These are phyloP conservation scores for Omphaloscelis lunosa DNA, from an alignment of 2,888 invertebrate species.

Conservation along the genomic window DNA sequence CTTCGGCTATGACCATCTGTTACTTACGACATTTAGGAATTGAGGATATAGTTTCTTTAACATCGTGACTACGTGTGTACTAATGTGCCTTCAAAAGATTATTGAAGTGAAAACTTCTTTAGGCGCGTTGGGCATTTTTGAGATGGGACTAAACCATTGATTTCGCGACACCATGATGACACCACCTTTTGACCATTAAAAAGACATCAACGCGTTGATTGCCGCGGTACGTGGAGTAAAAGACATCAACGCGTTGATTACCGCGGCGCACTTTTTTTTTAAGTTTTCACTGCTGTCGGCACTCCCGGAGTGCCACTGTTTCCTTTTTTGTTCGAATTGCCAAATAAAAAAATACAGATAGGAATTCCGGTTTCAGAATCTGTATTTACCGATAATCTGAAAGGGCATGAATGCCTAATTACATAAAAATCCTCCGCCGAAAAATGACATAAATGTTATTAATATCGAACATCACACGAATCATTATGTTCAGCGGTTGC, in stretches of 20 bases:
- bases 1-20: slow-evolving; percentile 35
- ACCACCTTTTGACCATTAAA: no score
- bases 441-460: slow-evolving; percentile 34
- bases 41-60: background rate
- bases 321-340: background rate
- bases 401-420: slow-evolving; percentile 32
- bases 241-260: no score
- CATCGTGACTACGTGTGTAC: background rate
- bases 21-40: slow-evolving; percentile 26
- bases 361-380: background rate
- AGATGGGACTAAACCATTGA: no score
- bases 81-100: background rate
- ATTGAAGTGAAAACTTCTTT: no score
- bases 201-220: no score
- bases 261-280: no score
- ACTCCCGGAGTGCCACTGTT: no score
- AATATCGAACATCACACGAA: slow-evolving; percentile 51
- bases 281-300: no score
- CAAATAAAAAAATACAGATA: background rate
- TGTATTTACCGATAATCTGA: slow-evolving; percentile 18
- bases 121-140: no score
- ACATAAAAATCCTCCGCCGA: slow-evolving; percentile 6
- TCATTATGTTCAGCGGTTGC: slow-evolving; percentile 53
- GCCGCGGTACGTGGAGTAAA: no score
- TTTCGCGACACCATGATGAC: no score